These are phyloP conservation scores for Monochamus saltuarius DNA, from an alignment of 1,140 invertebrate species.

Conservation along the genomic window DNA sequence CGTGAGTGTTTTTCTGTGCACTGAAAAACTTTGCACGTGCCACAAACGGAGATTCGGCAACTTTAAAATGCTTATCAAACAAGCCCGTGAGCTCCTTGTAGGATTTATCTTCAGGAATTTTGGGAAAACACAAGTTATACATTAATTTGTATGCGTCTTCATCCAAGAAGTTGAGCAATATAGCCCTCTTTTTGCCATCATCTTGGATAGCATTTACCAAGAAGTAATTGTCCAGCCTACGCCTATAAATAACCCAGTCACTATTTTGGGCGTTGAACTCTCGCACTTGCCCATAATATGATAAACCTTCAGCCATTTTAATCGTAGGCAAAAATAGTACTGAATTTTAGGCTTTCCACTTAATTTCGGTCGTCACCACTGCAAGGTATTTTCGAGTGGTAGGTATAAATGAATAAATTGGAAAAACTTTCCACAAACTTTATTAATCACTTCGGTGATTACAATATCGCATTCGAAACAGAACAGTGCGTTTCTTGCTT, in stretches of 20 bases:
- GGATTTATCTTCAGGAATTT: constrained; percentile 2
- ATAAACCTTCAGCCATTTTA: too few relatives aligned
- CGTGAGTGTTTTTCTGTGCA: neutral
- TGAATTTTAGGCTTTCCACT: too few relatives aligned
- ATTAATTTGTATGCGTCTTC: constrained; percentile 13
- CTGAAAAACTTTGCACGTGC: constrained; percentile 13
- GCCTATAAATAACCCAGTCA: constrained; percentile 10
- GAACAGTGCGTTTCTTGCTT: too few relatives aligned
- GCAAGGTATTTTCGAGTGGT: too few relatives aligned
- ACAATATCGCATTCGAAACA: too few relatives aligned
- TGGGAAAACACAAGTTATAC: constrained; percentile 9
- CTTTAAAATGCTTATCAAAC: neutral
- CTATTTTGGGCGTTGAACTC: constrained; percentile 9
- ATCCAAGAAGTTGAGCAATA: constrained; percentile 10
- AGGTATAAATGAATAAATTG: too few relatives aligned
- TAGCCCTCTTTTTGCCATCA: neutral
- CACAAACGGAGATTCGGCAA: too few relatives aligned
- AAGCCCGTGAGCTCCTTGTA: neutral
- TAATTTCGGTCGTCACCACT: too few relatives aligned
- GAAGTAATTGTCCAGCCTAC: constrained; percentile 8
- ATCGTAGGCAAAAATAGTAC: too few relatives aligned
- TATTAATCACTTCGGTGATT: too few relatives aligned
- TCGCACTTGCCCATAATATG: constrained; percentile 10
- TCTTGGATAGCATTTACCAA: constrained; percentile 4
- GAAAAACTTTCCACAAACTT: too few relatives aligned